Base-by-base conservation (phyloP, 30 jellyfish, hydroid and myxozoan species). In the Cassiopea xamachana region DNA sequence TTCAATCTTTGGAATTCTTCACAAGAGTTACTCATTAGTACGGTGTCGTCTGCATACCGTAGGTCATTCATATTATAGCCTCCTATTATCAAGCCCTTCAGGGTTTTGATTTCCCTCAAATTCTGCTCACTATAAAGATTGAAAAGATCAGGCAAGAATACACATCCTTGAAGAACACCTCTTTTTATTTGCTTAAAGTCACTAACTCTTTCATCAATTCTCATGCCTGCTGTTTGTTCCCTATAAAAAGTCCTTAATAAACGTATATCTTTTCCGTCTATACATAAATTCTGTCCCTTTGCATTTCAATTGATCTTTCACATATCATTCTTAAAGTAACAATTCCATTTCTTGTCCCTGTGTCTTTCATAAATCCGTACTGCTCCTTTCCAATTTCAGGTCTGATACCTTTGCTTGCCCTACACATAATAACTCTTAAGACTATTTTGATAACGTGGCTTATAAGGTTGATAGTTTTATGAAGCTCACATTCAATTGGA, bases 11-110 rank as follows among this genome's bases (percentile, higher is more conserved):
- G 39, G 39, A 27, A 27, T 27, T 27, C 39, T 27, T 27, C 39
- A 27, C 39, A 27, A 27, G 39, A 27, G 39, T 27, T 27, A 27
- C 39, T 27, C 39, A 78, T 78, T 51, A 75, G 84, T 7, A 75
- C 84, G 6, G 84, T 75, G 60, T 75, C 84, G 27, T 75, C 84
- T 9, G 69, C 72, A 75, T 75, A 75, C 13, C 75, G 75, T 5
- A 27, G n/a, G 16, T 73, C 27, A 15, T 4, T 73, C 59, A 73
- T 73, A 47, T 73, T 73, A 16, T 12, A 47, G 51, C 55, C 81
- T 73, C 81, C 81, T 2, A 73, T 73, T 2, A 12, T 47, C 15
- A 16, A 73, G 18, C 58, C 55, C 3, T 73, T 8, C 81, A 3
- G 46, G 16, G 9, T 7, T 8, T 0, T 43, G 46, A 69, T 5